These are phyloP conservation scores for Mesochorus sp. DNA, from an alignment of 2,888 invertebrate species.

Conservation along the genomic window DNA sequence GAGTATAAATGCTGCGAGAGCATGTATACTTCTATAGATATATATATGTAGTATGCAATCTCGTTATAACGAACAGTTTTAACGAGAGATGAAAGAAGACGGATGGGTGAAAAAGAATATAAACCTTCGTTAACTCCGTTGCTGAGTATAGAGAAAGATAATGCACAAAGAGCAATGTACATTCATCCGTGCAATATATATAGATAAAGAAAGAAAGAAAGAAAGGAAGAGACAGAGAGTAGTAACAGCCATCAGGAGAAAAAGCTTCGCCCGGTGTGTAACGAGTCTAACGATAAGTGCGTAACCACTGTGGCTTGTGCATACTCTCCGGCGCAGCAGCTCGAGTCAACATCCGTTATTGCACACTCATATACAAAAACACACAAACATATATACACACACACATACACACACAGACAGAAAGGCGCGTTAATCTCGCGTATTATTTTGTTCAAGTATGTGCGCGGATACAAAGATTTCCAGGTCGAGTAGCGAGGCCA, in stretches of 20 bases:
- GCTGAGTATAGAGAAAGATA: background rate
- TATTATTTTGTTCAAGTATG: constrained; percentile 4
- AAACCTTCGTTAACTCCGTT: background rate
- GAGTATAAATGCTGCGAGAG: background rate
- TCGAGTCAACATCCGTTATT: background rate
- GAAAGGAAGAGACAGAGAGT: constrained; percentile 6
- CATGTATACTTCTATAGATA: too few relatives aligned
- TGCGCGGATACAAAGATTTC: background rate
- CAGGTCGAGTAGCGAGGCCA: background rate
- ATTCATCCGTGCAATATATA: background rate
- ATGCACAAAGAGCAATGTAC: background rate
- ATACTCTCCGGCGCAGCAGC: background rate
- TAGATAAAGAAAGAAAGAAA: background rate
- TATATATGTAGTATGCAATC: background rate
- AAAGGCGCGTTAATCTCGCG: constrained; percentile 1
- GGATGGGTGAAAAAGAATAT: background rate
- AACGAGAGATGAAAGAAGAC: constrained; percentile 1
- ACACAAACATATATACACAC: too few relatives aligned
- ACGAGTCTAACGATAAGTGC: constrained; percentile 39
- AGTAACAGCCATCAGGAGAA: background rate
- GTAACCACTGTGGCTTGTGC: background rate
- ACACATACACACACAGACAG: too few relatives aligned
- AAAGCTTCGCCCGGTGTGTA: background rate
- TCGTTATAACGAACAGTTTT: constrained; percentile 28
- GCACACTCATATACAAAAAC: too few relatives aligned